Evolutionary conservation across 2,797 vertebrate genomes (phyloP).

Genomic region (Limnodromus scolopaceus): DNA sequence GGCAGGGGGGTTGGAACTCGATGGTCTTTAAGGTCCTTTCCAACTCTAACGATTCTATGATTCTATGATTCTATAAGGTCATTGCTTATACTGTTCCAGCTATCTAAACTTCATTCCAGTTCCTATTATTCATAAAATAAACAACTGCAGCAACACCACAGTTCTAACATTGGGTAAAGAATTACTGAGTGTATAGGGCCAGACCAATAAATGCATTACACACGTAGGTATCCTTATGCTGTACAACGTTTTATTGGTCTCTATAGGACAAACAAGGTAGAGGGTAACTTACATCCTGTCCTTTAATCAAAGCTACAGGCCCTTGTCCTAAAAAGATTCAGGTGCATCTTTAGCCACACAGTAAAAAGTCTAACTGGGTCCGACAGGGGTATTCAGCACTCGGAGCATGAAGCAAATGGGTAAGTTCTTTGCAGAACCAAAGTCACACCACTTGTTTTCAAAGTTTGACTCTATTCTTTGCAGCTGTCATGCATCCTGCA

Average conservation of each 20-base stretch:
- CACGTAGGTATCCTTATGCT: neutral
- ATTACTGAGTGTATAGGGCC: neutral
- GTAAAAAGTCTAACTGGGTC: neutral
- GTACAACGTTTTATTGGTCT: neutral
- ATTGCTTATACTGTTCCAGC: neutral
- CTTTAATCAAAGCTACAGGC: neutral
- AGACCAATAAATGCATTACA: neutral
- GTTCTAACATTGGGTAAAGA: neutral
- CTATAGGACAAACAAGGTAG: neutral
- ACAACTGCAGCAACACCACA: neutral
- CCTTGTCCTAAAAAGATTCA: neutral
- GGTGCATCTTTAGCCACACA: neutral
- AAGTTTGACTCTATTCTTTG: neutral
- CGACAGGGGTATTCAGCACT: neutral
- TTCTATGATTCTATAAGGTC: too few species aligned
- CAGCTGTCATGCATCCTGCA: neutral
- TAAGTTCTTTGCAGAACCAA: neutral
- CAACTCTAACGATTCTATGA: too few species aligned
- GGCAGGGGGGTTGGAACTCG: too few species aligned
- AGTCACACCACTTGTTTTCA: neutral
- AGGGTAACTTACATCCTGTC: neutral
- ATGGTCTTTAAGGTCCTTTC: too few species aligned
- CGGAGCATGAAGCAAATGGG: neutral
- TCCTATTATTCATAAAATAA: neutral
- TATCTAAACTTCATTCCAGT: neutral